Conservation (phyloP, 92 coral and sea anemone genomes). For the Parazoanthus swiftii region DNA sequence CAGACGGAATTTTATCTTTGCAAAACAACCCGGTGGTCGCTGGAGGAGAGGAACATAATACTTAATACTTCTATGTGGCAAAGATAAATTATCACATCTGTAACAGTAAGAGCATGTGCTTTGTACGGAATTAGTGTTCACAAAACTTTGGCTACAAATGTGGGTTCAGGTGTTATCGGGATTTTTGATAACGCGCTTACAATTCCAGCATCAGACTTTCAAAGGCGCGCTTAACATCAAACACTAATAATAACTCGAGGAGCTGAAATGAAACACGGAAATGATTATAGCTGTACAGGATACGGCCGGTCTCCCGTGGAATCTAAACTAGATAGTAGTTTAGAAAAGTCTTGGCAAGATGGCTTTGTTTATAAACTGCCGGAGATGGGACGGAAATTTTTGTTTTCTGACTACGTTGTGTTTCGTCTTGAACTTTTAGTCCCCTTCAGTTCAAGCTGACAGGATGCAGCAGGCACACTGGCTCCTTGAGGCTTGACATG, state of each 20-base stretch:
- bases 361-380: constrained; percentile 13
- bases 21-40: constrained; percentile 3
- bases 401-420: neutral
- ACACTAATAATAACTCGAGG: neutral
- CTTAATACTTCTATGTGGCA: neutral
- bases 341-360: neutral
- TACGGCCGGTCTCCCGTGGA: constrained; percentile 31
- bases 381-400: neutral
- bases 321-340: constrained; percentile 2
- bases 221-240: constrained; percentile 15
- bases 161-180: neutral
- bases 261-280: constrained; percentile 35
- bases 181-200: neutral
- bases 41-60: neutral
- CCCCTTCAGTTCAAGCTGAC: constrained; percentile 18
- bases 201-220: constrained; percentile 2
- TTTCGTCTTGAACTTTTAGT: neutral
- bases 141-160: neutral
- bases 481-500: neutral
- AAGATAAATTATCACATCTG: constrained; percentile 5
- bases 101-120: constrained; percentile 6
- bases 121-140: neutral
- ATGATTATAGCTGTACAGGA: constrained; percentile 33
- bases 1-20: constrained; percentile 3
- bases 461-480: neutral